Base-by-base conservation (phyloP, 2,113 vertebrate species). In the Tetraodon nigroviridis region DNA sequence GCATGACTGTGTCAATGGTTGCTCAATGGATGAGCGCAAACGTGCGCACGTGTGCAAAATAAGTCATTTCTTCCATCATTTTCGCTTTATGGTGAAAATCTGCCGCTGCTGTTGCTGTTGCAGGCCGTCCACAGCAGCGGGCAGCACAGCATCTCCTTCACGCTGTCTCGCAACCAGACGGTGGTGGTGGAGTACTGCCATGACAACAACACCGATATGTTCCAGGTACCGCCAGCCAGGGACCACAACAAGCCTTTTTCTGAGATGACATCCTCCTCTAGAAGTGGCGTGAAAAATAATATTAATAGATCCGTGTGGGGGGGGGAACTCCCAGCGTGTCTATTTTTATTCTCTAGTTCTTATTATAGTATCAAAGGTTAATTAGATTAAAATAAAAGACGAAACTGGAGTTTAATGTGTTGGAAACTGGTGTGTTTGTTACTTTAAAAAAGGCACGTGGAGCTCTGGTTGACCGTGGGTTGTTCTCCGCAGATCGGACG, bases 181-280 rank as follows among this genome's bases (percentile, higher is more conserved):
- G 95, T 99, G 73, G 93, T 99, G 69, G 97, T 99, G 75, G 97
- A 99, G 71, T 99, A 98, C 67, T 94, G 93, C 47, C 95, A 98
- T 32, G 95, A 99, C 74, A 93, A 93, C 80, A 94, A 94, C 55
- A 99, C 92, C 4, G 96, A 99, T 84, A 99, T 99, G 96, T 99
- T 99, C 88, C 96, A 99, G 95, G 97, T 99, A 90, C 92, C 22
- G 5, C 7, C 16, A 3, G 5, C 40, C 11, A 44, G 49, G 40
- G 60, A 11, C 64, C 71, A 81, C 2, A 15, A 37, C 59, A 11
- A 24, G 18, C 7, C 20, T 40, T 27, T 42, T 42, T 37, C 50
- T 19, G 24, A 18, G 53, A 60, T 18, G 19, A 3, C 37, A 57
- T 67, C 66, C 79, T 70, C 75, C 77, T 52, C 64, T 50, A 32